These are phyloP conservation scores for Platysternon megacephalum DNA, from an alignment of 2,113 vertebrate genomes.

Conservation along the genomic window DNA sequence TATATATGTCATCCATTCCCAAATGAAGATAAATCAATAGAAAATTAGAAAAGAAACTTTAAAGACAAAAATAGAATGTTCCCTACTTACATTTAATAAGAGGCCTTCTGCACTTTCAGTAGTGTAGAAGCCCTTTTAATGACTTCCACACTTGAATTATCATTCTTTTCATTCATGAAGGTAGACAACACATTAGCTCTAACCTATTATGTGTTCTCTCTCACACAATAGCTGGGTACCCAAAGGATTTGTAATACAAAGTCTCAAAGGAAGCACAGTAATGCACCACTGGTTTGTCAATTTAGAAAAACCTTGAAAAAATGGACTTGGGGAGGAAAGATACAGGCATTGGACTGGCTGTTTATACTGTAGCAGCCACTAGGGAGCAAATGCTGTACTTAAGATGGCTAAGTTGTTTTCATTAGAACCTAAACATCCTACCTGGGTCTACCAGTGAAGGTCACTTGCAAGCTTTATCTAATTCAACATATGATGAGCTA, in stretches of 20 bases:
- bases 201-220: not conserved
- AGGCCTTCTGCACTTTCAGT: not conserved
- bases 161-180: not conserved
- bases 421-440: not conserved
- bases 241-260: not conserved
- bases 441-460: not conserved
- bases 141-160: not conserved
- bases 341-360: not conserved
- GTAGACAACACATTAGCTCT: not conserved
- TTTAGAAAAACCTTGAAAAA: not conserved
- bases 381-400: not conserved
- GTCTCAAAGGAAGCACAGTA: not conserved
- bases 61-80: not conserved
- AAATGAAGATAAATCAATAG: not conserved
- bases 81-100: not conserved
- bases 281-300: not conserved
- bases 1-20: not conserved
- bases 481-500: accelerated
- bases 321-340: not conserved
- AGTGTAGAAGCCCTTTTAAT: not conserved
- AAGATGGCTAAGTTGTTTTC: accelerated
- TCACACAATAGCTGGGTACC: not conserved
- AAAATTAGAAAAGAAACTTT: not conserved
- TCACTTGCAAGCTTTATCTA: not conserved
- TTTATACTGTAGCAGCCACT: not conserved